Base-by-base conservation (phyloP, 2,888 invertebrate species). In the Mythimna pallens region DNA sequence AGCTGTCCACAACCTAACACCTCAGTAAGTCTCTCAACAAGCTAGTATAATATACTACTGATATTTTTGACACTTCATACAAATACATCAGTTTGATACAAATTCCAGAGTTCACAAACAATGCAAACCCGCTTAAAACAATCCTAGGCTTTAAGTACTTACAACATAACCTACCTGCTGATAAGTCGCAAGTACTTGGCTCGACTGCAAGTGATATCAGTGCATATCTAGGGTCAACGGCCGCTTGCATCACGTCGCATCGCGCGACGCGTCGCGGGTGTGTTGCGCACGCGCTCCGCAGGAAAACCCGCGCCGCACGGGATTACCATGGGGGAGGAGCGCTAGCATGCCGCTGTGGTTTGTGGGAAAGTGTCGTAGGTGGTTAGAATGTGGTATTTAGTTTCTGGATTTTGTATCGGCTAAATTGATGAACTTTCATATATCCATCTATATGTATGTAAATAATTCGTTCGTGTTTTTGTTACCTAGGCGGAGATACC, bases 161-260 rank as follows among this genome's bases (percentile, higher is more conserved):
- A 65, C 64, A 64, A 57, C 30, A 57, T 54, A 52, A 36, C 43
- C 43, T 47, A 59, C 30, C 43, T 30, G 22, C 65, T 81, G 82
- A 81, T 80, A 80, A 70, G 58, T 25, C 63, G 20, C 57, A 62
- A 78, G 83, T 83, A 82, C 72, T 84, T 85, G 84, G 85, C 85
- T 76, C 77, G 55, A 20, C 61, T 71, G 63, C 85, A 66, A 80
- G 74, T 71, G 73, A 75, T 83, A 85, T 81, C 81, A 73, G 65
- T 79, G 81, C 75, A 81, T 84, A 84, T 84, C 84, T 85, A 58
- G 72, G 83, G 75, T 84, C 85, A 70, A 58, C 63, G 77, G 59
- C 84, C 85, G 73, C 68, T 83, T 84, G 84, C 85, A 85, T 69
- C 81, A 83, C 65, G 73, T 68, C 67, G 81, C 81, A 54, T 70